Evolutionary conservation across 2,797 vertebrate species (phyloP).

Genomic region (Pangasius sanitwongsei): DNA sequence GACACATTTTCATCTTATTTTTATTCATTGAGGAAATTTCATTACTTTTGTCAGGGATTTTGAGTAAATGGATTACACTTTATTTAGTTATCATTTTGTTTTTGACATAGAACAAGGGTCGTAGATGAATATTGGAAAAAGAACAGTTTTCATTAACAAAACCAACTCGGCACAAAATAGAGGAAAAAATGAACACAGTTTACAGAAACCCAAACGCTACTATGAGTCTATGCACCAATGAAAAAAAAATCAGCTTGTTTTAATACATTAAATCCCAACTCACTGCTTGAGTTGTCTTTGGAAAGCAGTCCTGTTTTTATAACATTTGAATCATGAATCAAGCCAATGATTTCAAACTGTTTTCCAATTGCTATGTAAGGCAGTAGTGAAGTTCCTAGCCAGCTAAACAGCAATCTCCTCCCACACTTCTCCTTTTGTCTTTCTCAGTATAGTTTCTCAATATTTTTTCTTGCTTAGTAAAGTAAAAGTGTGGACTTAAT

Average conservation of each 20-base stretch:
- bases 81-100: background rate
- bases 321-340: background rate
- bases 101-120: background rate
- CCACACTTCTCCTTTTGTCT: background rate
- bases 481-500: background rate
- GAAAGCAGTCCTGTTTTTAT: background rate
- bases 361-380: background rate
- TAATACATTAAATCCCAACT: background rate
- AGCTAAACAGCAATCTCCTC: background rate
- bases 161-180: background rate
- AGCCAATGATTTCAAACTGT: slow-evolving; percentile 5
- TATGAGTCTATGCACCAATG: background rate
- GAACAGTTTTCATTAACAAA: background rate
- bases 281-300: background rate
- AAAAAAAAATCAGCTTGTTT: background rate
- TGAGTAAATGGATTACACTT: background rate
- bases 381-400: background rate
- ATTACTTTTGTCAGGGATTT: background rate
- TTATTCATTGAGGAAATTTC: background rate
- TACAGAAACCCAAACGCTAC: background rate
- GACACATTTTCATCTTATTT: background rate
- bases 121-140: background rate
- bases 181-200: background rate
- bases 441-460: background rate
- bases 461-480: background rate